Base-by-base conservation (phyloP, 2,888 invertebrate species). In the Galerucella nymphaeae region DNA sequence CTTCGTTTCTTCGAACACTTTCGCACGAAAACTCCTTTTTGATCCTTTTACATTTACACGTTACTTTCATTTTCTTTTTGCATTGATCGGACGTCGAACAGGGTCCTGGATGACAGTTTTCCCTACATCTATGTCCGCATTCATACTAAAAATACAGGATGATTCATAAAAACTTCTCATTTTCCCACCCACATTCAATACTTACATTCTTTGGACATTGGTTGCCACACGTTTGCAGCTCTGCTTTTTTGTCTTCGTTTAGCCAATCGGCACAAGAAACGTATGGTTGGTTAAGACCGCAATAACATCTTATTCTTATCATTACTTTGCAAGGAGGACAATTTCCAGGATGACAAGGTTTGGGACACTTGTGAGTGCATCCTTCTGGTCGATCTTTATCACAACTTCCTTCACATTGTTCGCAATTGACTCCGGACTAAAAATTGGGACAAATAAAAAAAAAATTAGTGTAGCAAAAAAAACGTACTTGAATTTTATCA, bases 61-160 rank as follows among this genome's bases (percentile, higher is more conserved):
- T 88, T 0, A 95, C 86, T 84, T 93, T 94, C 0, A 96, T 90
- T 84, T 94, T 96, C 82, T 94, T 94, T 70, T 90, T 91, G 83
- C 97, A 97, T 0, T 87, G 84, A 74, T 93, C 91, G 6, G 89
- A 86, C 75, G 89, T 89, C 1, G 90, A 89, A 82, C 96, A 96
- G 0, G 85, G 81, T 0, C 94, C 94, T 0, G 91, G 87, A 83
- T 96, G 96, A 80, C 96, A 96, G 57, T 89, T 88, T 9, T 90
- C 87, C 48, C 89, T 87, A 83, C 96, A 96, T 9, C 94, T 91
- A 86, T 98, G 97, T 0, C 95, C 94, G 86, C 97, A 98, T 9
- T 90, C 85, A 83, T 94, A 91, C 92, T 96, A 83, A 58, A 87
- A 76, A 45, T 13, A 13, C 13, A 45, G 14, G 3, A 13, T 45